A percentile compares a stretch with the other conserved stretches of the same genome.
These are phyloP conservation scores for Chromis chromis DNA, from an alignment of 2,797 vertebrate species.

Conservation along the genomic window DNA sequence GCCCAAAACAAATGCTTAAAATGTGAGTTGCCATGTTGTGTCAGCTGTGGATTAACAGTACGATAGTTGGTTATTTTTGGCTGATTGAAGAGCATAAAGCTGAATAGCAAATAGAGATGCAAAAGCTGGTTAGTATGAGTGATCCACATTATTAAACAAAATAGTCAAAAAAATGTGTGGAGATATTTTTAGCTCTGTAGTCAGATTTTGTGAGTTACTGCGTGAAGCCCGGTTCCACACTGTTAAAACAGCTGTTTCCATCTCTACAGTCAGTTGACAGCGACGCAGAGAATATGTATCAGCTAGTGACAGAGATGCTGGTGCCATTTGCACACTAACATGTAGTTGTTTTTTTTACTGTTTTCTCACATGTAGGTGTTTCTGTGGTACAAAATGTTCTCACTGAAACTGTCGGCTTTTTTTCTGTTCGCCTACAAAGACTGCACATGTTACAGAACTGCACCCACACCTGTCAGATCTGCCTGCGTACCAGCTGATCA, in stretches of 20 bases:
- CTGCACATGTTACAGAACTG: constrained; percentile 8
- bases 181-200: background rate
- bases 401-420: background rate
- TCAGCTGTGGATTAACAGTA: background rate
- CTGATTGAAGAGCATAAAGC: background rate
- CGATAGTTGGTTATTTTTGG: background rate
- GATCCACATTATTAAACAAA: background rate
- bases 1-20: too few relatives aligned
- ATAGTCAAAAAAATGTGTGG: background rate
- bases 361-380: constrained; percentile 30
- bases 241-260: background rate
- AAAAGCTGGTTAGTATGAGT: background rate
- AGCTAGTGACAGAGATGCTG: background rate
- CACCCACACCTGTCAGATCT: constrained; percentile 13
- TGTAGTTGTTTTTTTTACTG: background rate
- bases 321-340: constrained; percentile 14
- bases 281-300: background rate
- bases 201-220: background rate
- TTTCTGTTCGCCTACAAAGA: constrained; percentile 10
- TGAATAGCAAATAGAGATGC: background rate
- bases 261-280: background rate
- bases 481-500: constrained; percentile 1
- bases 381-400: constrained; percentile 30
- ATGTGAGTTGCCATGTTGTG: background rate
- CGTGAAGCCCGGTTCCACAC: background rate